phyloP scores from a whole-genome alignment of 2,113 vertebrate species.

The Piliocolobus tephrosceles region DNA sequence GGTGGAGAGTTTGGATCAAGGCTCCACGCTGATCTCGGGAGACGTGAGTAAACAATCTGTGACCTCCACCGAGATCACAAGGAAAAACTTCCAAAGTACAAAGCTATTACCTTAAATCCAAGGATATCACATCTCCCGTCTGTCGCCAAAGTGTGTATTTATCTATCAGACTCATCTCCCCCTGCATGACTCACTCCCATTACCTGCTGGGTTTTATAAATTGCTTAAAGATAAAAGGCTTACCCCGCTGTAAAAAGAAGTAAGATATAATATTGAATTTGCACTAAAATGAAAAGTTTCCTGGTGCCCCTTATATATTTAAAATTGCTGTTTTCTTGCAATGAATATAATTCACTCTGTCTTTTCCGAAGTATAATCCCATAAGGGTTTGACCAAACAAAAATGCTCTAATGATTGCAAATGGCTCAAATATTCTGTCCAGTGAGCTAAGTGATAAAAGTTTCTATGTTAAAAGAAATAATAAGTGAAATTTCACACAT shows the following conservation, averaged over 20 bases:
- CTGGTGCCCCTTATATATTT: slow-evolving; percentile 85
- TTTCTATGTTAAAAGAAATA: slow-evolving; percentile 91
- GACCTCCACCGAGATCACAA: not conserved
- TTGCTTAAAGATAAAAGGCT: slow-evolving; percentile 76
- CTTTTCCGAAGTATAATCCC: slow-evolving; percentile 82
- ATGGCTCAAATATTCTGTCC: slow-evolving; percentile 88
- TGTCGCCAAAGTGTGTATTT: slow-evolving; percentile 30
- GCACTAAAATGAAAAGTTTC: slow-evolving; percentile 81
- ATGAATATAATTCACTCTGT: slow-evolving; percentile 84
- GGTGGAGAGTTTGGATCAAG: not conserved
- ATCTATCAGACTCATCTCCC: slow-evolving; percentile 4
- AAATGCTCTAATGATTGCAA: slow-evolving; percentile 89
- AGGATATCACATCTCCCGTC: not conserved
- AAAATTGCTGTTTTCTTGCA: slow-evolving; percentile 86
- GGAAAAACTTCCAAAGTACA: not conserved
- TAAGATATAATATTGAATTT: slow-evolving; percentile 82
- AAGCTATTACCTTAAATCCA: not conserved
- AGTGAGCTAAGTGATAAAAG: slow-evolving; percentile 89
- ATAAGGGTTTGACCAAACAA: slow-evolving; percentile 88
- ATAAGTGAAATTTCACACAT: slow-evolving; percentile 91
- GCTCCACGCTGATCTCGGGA: not conserved
- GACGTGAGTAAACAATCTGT: not conserved
- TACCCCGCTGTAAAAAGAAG: slow-evolving; percentile 75
- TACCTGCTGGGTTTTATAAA: slow-evolving; percentile 67
- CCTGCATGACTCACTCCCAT: not conserved